Evolutionary conservation across 2,888 invertebrate genomes (phyloP).

Genomic region (Agrypnus murinus): DNA sequence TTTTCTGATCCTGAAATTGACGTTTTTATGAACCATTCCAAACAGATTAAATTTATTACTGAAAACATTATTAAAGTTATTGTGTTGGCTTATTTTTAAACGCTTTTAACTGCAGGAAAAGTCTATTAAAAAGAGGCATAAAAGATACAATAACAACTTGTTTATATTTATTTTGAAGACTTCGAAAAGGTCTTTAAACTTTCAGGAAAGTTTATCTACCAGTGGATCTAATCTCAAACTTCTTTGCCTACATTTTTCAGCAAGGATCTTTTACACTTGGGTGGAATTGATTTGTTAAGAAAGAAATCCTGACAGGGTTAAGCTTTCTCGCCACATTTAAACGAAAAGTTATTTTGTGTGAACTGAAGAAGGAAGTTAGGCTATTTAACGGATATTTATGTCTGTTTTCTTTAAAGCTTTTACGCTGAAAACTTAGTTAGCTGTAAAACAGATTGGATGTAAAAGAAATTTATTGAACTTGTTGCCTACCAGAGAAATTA

Average conservation of each 20-base stretch:
- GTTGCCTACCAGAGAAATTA: too few species aligned
- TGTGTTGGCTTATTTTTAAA: too few species aligned
- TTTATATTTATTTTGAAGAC: too few species aligned
- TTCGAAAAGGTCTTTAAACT: too few species aligned
- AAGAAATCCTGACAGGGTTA: slow-evolving; percentile 27
- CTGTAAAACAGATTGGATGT: background rate
- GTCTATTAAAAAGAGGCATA: too few species aligned
- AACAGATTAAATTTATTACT: too few species aligned
- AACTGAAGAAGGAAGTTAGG: slow-evolving; percentile 15
- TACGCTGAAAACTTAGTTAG: background rate
- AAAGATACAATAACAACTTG: too few species aligned
- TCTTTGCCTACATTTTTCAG: slow-evolving; percentile 14
- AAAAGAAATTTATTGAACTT: background rate
- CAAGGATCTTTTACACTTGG: slow-evolving; percentile 18
- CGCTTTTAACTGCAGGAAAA: too few species aligned
- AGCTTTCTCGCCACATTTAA: slow-evolving; percentile 26
- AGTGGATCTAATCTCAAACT: background rate
- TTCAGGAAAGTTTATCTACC: too few species aligned
- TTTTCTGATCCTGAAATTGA: background rate
- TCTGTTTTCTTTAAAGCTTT: slow-evolving; percentile 6
- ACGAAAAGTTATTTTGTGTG: slow-evolving; percentile 30
- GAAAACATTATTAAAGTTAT: too few species aligned
- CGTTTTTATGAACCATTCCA: background rate
- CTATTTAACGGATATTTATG: slow-evolving; percentile 30
- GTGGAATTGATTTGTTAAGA: slow-evolving; percentile 26